phyloP scores from a whole-genome alignment of 1,140 invertebrate genomes.

The Drosophila arawakana region DNA sequence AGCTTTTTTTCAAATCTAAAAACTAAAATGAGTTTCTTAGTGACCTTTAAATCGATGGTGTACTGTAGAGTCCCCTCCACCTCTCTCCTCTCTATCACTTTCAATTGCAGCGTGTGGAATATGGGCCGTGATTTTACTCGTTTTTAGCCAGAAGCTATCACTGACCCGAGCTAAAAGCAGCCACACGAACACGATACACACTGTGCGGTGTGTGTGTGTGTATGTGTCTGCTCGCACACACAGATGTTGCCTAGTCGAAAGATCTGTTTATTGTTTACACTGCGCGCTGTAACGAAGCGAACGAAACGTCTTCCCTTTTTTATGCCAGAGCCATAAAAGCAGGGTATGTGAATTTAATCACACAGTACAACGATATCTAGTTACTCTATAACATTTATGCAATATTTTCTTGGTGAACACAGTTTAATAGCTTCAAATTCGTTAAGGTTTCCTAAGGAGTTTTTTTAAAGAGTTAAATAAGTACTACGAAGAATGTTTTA shows the following conservation, averaged over 20 bases:
- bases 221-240: constrained; percentile 11
- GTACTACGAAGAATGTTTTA: too few relatives aligned
- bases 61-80: not conserved
- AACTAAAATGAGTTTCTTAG: too few relatives aligned
- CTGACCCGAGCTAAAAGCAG: constrained; percentile 21
- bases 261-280: constrained; percentile 78
- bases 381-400: not conserved
- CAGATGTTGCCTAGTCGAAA: constrained; percentile 51
- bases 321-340: constrained; percentile 30
- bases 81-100: not conserved
- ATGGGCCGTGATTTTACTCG: constrained; percentile 22
- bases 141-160: constrained; percentile 33
- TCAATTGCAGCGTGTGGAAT: not conserved
- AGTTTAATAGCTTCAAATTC: too few relatives aligned
- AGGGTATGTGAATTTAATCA: not conserved
- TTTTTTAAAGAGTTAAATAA: too few relatives aligned
- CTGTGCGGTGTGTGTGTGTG: constrained; percentile 13
- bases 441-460: too few relatives aligned
- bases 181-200: constrained; percentile 15
- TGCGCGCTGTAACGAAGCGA: constrained; percentile 23
- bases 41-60: too few relatives aligned
- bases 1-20: too few relatives aligned
- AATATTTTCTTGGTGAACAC: not conserved
- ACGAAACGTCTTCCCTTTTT: not conserved
- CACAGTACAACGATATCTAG: not conserved